These are phyloP conservation scores for Sabatieria punctata DNA, from an alignment of 2,888 invertebrate genomes.

Conservation along the genomic window DNA sequence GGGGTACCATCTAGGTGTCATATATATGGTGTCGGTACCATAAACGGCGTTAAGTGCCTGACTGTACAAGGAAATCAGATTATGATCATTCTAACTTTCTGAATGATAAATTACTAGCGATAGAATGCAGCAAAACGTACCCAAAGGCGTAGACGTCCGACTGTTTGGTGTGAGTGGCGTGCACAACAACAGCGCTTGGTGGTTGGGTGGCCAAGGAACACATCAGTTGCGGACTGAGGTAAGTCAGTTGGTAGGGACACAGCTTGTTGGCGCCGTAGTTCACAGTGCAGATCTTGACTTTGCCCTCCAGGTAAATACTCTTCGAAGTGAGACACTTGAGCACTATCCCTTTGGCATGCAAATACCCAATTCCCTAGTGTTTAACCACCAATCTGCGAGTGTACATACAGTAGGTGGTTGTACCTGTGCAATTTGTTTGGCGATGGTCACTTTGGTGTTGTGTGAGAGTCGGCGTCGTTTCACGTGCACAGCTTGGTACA, in stretches of 20 bases:
- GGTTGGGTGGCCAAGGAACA: slow-evolving; percentile 17
- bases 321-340: slow-evolving; percentile 34
- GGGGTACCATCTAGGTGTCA: no score
- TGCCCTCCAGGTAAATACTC: slow-evolving; percentile 35
- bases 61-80: no score
- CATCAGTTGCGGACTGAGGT: slow-evolving; percentile 27
- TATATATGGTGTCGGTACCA: no score
- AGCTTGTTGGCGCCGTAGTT: slow-evolving; percentile 30
- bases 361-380: slow-evolving; percentile 34
- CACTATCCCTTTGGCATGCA: slow-evolving; percentile 38
- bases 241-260: slow-evolving; percentile 22
- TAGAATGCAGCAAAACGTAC: slow-evolving; percentile 17
- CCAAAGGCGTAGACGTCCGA: slow-evolving; percentile 31
- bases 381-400: not conserved
- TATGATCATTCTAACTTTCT: no score
- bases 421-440: slow-evolving; percentile 33
- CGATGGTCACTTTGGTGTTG: slow-evolving; percentile 29
- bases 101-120: no score
- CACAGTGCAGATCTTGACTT: slow-evolving; percentile 35
- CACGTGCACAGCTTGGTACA: slow-evolving; percentile 32
- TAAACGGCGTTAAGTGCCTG: no score
- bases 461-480: slow-evolving; percentile 25
- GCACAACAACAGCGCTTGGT: slow-evolving; percentile 15
- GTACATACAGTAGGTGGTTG: not conserved
- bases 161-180: slow-evolving; percentile 17